Base-by-base conservation (phyloP, 2,797 vertebrate genomes). In the Chrysocyon brachyurus region DNA sequence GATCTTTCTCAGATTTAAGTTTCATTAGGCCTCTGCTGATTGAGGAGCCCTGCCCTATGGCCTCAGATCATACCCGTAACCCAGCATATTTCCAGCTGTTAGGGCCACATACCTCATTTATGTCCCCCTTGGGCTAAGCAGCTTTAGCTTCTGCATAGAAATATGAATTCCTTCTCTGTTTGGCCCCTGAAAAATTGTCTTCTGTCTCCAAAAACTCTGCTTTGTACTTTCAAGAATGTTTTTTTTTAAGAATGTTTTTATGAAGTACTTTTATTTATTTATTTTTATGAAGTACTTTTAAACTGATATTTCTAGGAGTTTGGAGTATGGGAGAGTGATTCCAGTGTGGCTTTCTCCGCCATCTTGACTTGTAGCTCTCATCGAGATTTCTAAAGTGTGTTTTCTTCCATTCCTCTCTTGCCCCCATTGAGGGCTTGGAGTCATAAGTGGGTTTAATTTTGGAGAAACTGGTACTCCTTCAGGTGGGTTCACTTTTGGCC, bases 361-460 rank as follows among this genome's bases (percentile, higher is more conserved):
- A 33, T 91, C 78, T 61, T 93, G 57, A 96, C 49, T 61, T 49
- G 26, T 33, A 83, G 21, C 52, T 96, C 56, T 85, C 24, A 3
- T 57, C 85, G 81, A 85, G 72, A 85, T 61, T 24, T 82, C 61
- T 59, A 49, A n/a, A 79, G 22, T n/a, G 31, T 87, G 70, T 85
- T 56, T 68, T 73, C 54, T 92, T 89, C 21, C 59, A 90, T 54
- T 88, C 33, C 19, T 79, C 24, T 93, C 46, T 94, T 78, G 57
- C 12, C 22, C 33, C 33, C 6, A 84, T 94, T 83, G 94, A 96
- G 87, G 63, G 70, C 63, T 91, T 95, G 54, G 31, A 90, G 98
- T 88, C 87, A 99, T 99, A 98, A 99, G 96, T 70, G 98, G 98
- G 5, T 99, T 99, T 97, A 99, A 87, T 95, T 99, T 99, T 49